Percentiles rank a stretch among this genome's conserved stretches.
These are phyloP conservation scores for Numenius arquata DNA, from an alignment of 2,113 vertebrate genomes.

Conservation along the genomic window DNA sequence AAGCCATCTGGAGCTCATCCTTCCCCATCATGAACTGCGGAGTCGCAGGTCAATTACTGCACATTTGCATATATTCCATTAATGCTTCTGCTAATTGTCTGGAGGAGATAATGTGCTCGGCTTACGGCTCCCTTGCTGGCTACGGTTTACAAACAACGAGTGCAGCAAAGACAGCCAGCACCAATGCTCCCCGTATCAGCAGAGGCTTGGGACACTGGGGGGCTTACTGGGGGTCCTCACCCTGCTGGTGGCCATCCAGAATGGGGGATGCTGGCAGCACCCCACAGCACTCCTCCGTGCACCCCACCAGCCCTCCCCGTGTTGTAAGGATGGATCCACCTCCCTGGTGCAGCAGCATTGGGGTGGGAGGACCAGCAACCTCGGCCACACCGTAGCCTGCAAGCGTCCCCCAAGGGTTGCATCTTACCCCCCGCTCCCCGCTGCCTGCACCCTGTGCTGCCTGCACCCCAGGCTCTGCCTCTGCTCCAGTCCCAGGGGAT, in stretches of 20 bases:
- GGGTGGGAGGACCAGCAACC: neutral
- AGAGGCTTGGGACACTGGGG: accelerated
- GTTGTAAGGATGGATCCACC: neutral
- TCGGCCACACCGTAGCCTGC: no score
- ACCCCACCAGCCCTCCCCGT: accelerated
- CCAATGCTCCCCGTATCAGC: accelerated
- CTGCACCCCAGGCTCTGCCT: neutral
- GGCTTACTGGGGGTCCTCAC: accelerated
- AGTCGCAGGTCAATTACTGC: slow-evolving; percentile 69
- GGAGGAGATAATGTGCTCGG: slow-evolving; percentile 54
- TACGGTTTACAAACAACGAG: slow-evolving; percentile 20
- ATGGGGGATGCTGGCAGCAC: no score
- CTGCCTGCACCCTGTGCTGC: neutral
- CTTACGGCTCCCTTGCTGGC: slow-evolving; percentile 5
- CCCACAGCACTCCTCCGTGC: accelerated
- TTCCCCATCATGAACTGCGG: slow-evolving; percentile 40
- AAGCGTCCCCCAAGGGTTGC: neutral
- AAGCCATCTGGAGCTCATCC: slow-evolving; percentile 72
- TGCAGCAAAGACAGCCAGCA: neutral
- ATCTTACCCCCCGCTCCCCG: neutral
- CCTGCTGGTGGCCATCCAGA: neutral
- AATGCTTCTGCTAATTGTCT: slow-evolving; percentile 72
- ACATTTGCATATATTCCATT: slow-evolving; percentile 75
- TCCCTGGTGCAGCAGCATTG: accelerated
- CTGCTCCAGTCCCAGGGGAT: accelerated